Evolutionary conservation across 2,113 vertebrate species (phyloP), one percentile per base, ranked within the genome.

Genomic region (Prolemur simus): DNA sequence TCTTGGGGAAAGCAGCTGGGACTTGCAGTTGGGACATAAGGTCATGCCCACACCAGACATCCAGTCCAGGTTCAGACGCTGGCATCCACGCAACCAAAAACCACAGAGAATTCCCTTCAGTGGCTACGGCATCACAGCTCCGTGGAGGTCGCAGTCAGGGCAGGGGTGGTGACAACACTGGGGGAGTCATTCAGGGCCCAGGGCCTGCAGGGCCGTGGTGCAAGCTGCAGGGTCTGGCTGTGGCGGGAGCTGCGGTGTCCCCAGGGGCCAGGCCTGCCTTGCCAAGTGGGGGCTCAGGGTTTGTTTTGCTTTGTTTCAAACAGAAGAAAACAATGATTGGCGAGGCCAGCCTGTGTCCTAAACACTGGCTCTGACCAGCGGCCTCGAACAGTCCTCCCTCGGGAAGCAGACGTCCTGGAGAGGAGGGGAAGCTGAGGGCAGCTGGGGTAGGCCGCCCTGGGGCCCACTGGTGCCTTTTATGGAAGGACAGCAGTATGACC

Each of bases 271-370:
- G 71, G 56, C 56, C 83, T 45, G 54, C 69, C 76, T 81, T 86
- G 92, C 47, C 89, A 91, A 81, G 69, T 0, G 0, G 37, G 49
- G 39, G 8, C 20, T 84, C 39, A 21, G 45, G 39, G 21, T 68
- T 47, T 34, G 68, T 58, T 82, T 66, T 20, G 58, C 39, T 83
- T 82, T 17, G 25, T 73, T 90, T 95, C 37, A 66, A 83, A 84
- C 76, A 95, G 90, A 93, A 78, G 60, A 54, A 77, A 94, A 74
- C 84, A 95, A 73, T 78, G 85, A 90, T 14, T 94, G 86, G 91
- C 89, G 85, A 85, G 47, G 58, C 80, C 69, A 83, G 87, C 56
- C 83, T 64, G 49, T 45, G n/a, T 83, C 96, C 86, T 58, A 81
- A 78, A 63, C 23, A 12, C 42, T 78, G 91, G 63, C 96, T 56